phyloP scores from a whole-genome alignment of 1,140 invertebrate species.

The Cyphomyrmex costatus region DNA sequence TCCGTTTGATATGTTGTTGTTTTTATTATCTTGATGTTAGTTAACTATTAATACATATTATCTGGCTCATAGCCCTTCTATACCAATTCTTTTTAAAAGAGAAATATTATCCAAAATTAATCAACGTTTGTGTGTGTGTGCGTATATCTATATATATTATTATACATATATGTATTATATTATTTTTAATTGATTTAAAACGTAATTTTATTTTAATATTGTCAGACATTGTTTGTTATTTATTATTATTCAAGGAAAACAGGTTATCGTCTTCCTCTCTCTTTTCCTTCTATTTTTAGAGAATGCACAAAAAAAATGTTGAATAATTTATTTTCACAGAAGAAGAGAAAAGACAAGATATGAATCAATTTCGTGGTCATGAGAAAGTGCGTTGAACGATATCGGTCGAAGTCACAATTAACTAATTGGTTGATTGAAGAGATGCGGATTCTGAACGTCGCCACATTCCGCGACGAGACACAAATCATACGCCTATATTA shows the following conservation, averaged over 20 bases:
- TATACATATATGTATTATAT: neutral
- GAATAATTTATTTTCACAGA: neutral
- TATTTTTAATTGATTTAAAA: neutral
- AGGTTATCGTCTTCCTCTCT: neutral
- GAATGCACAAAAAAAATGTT: neutral
- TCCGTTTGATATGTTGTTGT: no score
- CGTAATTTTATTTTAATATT: neutral
- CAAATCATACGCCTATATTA: neutral
- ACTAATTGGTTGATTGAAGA: conserved; percentile 17
- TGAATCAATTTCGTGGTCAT: neutral
- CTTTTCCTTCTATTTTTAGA: neutral
- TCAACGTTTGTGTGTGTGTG: neutral
- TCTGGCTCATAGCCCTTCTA: no score
- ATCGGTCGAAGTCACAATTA: neutral
- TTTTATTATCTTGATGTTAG: no score
- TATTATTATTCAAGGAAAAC: conserved; percentile 4
- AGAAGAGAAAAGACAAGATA: neutral
- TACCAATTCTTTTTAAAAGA: no score
- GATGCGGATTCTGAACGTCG: no score
- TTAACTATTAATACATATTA: no score
- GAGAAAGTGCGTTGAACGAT: neutral
- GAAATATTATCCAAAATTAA: neutral
- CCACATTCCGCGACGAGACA: neutral
- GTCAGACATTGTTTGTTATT: neutral
- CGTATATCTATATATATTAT: no score